Evolutionary conservation across 2,797 vertebrate species (phyloP).

Genomic region (Gymnoscopelus microlampas): DNA sequence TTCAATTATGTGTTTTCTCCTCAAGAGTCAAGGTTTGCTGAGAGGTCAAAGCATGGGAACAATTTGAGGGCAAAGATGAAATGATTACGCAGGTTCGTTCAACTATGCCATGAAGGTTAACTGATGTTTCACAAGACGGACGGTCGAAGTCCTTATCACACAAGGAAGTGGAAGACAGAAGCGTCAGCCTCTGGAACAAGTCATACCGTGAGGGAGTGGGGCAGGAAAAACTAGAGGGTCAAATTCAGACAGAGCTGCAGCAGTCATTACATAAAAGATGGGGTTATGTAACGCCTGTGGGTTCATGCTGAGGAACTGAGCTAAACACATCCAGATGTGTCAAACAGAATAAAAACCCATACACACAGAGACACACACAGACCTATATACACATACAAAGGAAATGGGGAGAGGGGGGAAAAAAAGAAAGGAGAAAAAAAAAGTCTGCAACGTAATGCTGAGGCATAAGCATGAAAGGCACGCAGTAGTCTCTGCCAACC

Average conservation of each 20-base stretch:
- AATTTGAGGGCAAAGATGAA: neutral
- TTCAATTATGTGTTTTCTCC: conserved; percentile 32
- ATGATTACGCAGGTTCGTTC: conserved; percentile 25
- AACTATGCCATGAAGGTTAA: neutral
- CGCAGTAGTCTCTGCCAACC: conserved; percentile 53
- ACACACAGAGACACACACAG: conserved; percentile 26
- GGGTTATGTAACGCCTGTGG: conserved; percentile 79
- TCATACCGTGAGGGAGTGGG: conserved; percentile 62
- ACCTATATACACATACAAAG: neutral
- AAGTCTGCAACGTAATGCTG: conserved; percentile 73
- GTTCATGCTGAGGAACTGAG: conserved; percentile 72
- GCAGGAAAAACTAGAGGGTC: conserved; percentile 67
- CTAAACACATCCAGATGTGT: conserved; percentile 81
- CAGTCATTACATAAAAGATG: conserved; percentile 79
- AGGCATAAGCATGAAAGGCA: conserved; percentile 67
- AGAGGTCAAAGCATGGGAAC: conserved; percentile 18
- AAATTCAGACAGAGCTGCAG: conserved; percentile 74
- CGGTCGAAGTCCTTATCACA: conserved; percentile 38
- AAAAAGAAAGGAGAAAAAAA: conserved; percentile 17
- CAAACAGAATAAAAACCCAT: conserved; percentile 61
- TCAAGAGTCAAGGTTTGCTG: conserved; percentile 33
- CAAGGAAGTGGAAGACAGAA: conserved; percentile 40
- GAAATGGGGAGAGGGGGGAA: conserved; percentile 3
- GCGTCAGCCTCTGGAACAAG: conserved; percentile 29
- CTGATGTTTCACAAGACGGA: conserved; percentile 33